phyloP scores from a whole-genome alignment of 30 jellyfish, hydroid and myxozoan species.

The Aurelia aurita region DNA sequence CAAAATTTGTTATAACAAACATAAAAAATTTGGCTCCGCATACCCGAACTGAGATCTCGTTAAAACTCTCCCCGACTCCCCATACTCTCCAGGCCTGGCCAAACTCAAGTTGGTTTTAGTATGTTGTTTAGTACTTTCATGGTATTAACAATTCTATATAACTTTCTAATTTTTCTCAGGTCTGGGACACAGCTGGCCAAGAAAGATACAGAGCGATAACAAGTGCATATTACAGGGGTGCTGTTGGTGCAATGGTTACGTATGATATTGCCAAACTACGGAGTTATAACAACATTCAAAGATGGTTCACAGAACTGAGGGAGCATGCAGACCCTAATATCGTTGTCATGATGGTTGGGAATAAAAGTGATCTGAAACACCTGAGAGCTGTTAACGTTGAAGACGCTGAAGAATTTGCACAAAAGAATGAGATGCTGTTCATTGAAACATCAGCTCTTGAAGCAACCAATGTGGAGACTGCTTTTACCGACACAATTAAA shows the following conservation, averaged over 20 bases:
- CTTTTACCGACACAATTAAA: slow-evolving; percentile 87
- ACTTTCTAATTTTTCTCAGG: slow-evolving; percentile 50
- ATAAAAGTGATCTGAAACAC: slow-evolving; percentile 91
- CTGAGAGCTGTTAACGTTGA: slow-evolving; percentile 95
- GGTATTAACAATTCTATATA: too few relatives aligned
- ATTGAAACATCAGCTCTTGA: slow-evolving; percentile 99
- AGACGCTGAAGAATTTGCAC: slow-evolving; percentile 97
- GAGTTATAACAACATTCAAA: slow-evolving; percentile 82
- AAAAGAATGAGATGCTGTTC: slow-evolving; percentile 86
- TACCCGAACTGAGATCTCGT: too few relatives aligned
- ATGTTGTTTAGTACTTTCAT: too few relatives aligned
- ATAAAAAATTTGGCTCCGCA: too few relatives aligned
- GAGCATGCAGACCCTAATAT: slow-evolving; percentile 96
- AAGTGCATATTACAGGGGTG: slow-evolving; percentile 98
- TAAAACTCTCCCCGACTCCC: too few relatives aligned
- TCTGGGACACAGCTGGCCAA: slow-evolving; percentile 99
- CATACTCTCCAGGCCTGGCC: too few relatives aligned
- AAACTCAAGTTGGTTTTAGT: too few relatives aligned
- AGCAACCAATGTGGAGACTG: slow-evolving; percentile 94
- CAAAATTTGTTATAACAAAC: too few relatives aligned
- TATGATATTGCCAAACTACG: slow-evolving; percentile 92
- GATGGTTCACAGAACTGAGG: slow-evolving; percentile 91
- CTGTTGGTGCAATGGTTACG: slow-evolving; percentile 98
- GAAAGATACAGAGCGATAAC: slow-evolving; percentile 98
- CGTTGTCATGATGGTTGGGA: slow-evolving; percentile 96